phyloP scores from a whole-genome alignment of 2,888 invertebrate genomes.

The Hypercompe scribonia region DNA sequence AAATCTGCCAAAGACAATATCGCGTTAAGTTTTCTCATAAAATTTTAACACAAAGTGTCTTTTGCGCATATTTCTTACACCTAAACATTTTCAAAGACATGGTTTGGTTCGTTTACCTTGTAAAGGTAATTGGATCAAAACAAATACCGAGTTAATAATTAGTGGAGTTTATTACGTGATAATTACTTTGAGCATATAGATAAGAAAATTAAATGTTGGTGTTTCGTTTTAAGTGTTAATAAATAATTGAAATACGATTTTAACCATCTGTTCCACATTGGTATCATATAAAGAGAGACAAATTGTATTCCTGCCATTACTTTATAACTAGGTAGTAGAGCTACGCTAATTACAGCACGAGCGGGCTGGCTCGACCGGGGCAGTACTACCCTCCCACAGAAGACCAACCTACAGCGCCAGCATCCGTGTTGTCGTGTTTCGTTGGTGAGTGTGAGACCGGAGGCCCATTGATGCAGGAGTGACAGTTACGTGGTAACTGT shows the following conservation, averaged over 20 bases:
- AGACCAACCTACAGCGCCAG: too few relatives aligned
- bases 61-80: constrained; percentile 18
- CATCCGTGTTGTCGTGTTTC: too few relatives aligned
- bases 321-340: too few relatives aligned
- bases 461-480: too few relatives aligned
- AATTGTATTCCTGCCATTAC: too few relatives aligned
- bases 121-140: background rate
- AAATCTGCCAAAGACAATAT: constrained; percentile 13
- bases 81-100: constrained; percentile 4
- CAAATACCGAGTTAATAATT: background rate
- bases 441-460: too few relatives aligned
- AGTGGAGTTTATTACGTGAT: background rate
- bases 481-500: too few relatives aligned
- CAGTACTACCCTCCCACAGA: too few relatives aligned
- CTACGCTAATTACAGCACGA: too few relatives aligned
- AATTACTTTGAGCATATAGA: background rate
- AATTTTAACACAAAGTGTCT: constrained; percentile 9
- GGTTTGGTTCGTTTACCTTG: background rate
- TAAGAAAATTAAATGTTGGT: background rate
- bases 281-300: background rate
- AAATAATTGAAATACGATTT: background rate
- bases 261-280: background rate
- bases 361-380: too few relatives aligned
- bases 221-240: background rate
- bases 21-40: constrained; percentile 31